Conservation (phyloP, 2,113 vertebrate genomes). For the Vulpes vulpes region DNA sequence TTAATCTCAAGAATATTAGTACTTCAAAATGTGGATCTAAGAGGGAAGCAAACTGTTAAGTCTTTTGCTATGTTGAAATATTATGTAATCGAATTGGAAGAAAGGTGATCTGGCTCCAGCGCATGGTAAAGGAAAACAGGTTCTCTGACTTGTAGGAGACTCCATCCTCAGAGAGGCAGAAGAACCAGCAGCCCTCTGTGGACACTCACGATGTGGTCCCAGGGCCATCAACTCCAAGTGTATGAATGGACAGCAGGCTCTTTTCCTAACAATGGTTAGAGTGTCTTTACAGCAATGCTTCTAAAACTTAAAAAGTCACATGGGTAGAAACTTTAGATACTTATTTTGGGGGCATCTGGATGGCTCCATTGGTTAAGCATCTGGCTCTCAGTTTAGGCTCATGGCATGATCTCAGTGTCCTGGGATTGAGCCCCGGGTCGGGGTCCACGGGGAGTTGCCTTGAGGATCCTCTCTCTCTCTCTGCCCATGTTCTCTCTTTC, state of each 20-base stretch:
- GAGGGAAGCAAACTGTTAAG: neutral
- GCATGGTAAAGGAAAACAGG: neutral
- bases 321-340: neutral
- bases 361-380: neutral
- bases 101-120: neutral
- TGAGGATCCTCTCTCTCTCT: neutral
- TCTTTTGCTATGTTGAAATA: neutral
- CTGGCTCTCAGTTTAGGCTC: neutral
- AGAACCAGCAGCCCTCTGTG: neutral
- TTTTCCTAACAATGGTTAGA: neutral
- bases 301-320: neutral
- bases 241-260: neutral
- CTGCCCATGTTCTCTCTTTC: neutral
- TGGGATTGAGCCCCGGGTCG: neutral
- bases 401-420: neutral
- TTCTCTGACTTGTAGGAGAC: neutral
- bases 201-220: neutral
- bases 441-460: neutral
- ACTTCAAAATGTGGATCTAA: neutral
- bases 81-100: neutral
- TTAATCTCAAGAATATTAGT: neutral
- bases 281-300: neutral
- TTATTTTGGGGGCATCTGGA: neutral
- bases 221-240: neutral
- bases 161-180: neutral